Evolutionary conservation across 1,140 invertebrate species (phyloP).

Genomic region (Marisa cornuarietis): DNA sequence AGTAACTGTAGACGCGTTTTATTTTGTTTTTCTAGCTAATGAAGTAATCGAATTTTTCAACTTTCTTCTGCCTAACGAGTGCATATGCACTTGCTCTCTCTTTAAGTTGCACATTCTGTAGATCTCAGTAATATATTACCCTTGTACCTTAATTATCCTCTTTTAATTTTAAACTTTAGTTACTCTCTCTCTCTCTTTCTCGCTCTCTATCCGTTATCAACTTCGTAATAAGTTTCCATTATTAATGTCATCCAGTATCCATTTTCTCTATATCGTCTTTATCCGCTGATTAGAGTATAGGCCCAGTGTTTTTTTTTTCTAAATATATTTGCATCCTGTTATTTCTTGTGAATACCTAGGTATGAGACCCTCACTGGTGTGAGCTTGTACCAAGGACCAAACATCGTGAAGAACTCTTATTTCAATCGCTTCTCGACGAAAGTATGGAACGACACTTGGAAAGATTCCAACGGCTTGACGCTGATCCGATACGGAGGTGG

Average conservation of each 20-base stretch:
- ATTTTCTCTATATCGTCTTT: no score
- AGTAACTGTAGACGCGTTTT: no score
- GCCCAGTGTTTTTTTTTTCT: no score
- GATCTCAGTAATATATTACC: not conserved
- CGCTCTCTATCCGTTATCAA: no score
- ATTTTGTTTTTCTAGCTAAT: not conserved
- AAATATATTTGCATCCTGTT: no score
- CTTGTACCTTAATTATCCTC: not conserved
- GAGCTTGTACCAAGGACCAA: conserved; percentile 19
- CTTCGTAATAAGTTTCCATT: no score
- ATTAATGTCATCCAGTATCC: no score
- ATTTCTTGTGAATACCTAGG: not conserved
- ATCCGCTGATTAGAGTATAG: no score
- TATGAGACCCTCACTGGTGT: not conserved
- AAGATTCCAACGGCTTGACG: not conserved
- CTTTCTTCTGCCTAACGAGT: not conserved
- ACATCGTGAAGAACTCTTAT: conserved; percentile 13
- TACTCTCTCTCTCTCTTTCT: not conserved
- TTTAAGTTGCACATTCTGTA: not conserved
- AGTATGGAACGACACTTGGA: not conserved
- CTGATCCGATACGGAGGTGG: conserved; percentile 11
- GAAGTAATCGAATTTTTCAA: not conserved
- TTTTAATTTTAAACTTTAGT: not conserved
- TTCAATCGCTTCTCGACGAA: conserved; percentile 21
- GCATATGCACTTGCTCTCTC: not conserved